Base-by-base conservation (phyloP, 2,797 vertebrate genomes). In the Mus minutoides region DNA sequence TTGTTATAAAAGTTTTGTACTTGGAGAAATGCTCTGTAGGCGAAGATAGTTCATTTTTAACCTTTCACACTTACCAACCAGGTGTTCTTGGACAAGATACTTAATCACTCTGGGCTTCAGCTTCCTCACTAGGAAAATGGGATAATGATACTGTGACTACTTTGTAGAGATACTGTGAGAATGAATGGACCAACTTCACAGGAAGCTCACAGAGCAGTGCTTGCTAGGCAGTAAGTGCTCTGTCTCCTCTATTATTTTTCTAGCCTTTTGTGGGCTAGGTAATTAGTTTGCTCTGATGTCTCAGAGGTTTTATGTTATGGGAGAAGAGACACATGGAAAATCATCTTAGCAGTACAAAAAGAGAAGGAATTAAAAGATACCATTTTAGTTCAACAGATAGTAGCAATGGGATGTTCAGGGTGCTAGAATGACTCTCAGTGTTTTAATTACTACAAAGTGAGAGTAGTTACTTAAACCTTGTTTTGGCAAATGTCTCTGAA, bases 1-100 rank as follows among this genome's bases (percentile, higher is more conserved):
- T 90, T 96, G 40, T 96, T 80, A 43, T 90, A 78, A 34, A 96
- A 92, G 37, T 83, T 76, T 79, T 77, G 43, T 58, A 82, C 40
- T 62, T 94, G 82, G 62, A 95, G 34, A 82, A 91, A 17, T 54
- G 84, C 64, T 88, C 87, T 64, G 49, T 93, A 77, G 87, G 26
- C 60, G 67, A 97, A 92, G 46, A 29, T 43, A 88, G 40, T 79
- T 40, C 86, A 91, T 91, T 82, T 64, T 64, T 54, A 92, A 75
- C 6, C 60, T 52, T 52, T 94, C 67, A 84, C 34, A 85, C 26
- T 94, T 79, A 88, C 31, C 83, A 83, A 69, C n/a, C 56, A 29
- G 49, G 24, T 93, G 56, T 90, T 52, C 37, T 93, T 92, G 26
- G 76, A 80, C 37, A 92, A 93, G 54, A 71, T 71, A 83, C 21